Conservation (phyloP, 2,888 invertebrate species). For the Euproctis similis region DNA sequence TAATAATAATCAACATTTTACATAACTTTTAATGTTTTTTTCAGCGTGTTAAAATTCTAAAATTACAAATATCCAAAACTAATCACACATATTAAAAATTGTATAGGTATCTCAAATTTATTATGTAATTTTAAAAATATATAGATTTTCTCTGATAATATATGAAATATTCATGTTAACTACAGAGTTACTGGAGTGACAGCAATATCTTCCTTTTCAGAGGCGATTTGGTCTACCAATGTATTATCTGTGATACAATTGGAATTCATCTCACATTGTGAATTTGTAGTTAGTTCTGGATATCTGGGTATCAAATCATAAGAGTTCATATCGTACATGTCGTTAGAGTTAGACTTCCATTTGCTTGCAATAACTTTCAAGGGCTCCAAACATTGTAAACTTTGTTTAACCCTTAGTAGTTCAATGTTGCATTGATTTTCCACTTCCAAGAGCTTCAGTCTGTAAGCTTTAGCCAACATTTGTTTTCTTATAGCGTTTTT, state of each 20-base stretch:
- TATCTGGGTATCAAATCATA: slow-evolving; percentile 54
- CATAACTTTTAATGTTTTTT: too few species aligned
- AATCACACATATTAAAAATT: too few species aligned
- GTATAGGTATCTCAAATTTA: too few species aligned
- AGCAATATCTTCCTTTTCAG: too few species aligned
- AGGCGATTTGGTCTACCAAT: too few species aligned
- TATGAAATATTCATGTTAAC: too few species aligned
- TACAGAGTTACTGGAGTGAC: too few species aligned
- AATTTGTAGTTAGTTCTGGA: slow-evolving; percentile 42
- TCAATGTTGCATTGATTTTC: slow-evolving; percentile 70
- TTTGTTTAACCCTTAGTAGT: slow-evolving; percentile 60
- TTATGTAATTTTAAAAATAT: too few species aligned
- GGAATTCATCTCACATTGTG: slow-evolving; percentile 33
- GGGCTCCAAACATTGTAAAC: slow-evolving; percentile 61
- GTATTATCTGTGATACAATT: slow-evolving; percentile 29
- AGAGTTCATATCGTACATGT: slow-evolving; percentile 41
- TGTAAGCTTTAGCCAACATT: slow-evolving; percentile 65
- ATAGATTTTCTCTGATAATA: too few species aligned
- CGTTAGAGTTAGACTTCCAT: slow-evolving; percentile 46
- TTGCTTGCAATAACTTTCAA: slow-evolving; percentile 56
- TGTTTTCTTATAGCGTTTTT: slow-evolving; percentile 64
- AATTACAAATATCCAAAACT: too few species aligned
- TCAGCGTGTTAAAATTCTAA: too few species aligned
- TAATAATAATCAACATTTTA: too few species aligned
- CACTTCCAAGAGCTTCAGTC: slow-evolving; percentile 58